A percentile compares a stretch with the other conserved stretches of the same genome.
phyloP scores from a whole-genome alignment of 2,113 vertebrate genomes.

The Cyanoderma ruficeps region DNA sequence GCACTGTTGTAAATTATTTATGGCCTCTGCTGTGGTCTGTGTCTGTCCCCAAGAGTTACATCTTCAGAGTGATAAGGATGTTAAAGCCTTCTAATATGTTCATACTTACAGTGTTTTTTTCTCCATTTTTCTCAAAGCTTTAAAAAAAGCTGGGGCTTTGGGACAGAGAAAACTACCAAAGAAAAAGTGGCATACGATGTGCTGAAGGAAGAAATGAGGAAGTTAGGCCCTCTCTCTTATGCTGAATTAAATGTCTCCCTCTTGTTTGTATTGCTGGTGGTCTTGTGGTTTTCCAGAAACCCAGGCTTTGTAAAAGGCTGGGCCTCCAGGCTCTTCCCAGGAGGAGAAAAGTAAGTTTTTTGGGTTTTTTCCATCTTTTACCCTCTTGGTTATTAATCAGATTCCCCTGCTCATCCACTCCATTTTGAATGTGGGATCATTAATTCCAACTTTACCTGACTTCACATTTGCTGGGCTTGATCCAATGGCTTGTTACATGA shows the following conservation, averaged over 20 bases:
- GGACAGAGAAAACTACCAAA: conserved; percentile 70
- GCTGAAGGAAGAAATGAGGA: conserved; percentile 82
- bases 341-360: conserved; percentile 79
- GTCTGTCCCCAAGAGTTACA: not conserved
- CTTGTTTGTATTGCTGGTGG: conserved; percentile 84
- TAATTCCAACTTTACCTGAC: not conserved
- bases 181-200: conserved; percentile 81
- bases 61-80: not conserved
- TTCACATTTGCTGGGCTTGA: not conserved
- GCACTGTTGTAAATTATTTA: not conserved
- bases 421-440: not conserved
- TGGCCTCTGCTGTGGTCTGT: not conserved
- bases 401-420: not conserved
- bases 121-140: conserved; percentile 72
- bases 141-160: conserved; percentile 84
- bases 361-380: not conserved
- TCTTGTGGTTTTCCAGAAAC: conserved; percentile 92
- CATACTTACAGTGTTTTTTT: conserved; percentile 11
- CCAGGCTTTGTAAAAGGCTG: conserved; percentile 92
- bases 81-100: not conserved
- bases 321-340: conserved; percentile 81
- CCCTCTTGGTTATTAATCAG: not conserved
- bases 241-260: conserved; percentile 87
- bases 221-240: conserved; percentile 87
- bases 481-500: not conserved